phyloP scores from a whole-genome alignment of 37 sponge, comb jelly and placozoan genomes.

The Amphimedon queenslandica region DNA sequence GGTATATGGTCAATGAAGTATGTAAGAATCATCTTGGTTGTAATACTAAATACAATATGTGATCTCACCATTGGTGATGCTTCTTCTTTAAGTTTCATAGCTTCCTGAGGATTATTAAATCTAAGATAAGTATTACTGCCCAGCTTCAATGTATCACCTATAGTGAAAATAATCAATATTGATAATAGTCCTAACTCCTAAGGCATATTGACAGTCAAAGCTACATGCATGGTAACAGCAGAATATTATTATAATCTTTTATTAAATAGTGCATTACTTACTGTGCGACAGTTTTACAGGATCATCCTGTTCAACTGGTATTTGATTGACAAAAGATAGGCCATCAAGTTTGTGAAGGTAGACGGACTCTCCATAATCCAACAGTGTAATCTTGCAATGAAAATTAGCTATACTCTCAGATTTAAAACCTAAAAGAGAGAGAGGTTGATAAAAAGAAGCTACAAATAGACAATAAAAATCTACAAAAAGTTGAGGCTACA shows the following conservation, averaged over 20 bases:
- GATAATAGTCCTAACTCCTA: not conserved
- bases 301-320: not conserved
- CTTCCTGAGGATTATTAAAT: conserved; percentile 76
- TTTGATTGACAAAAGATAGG: conserved; percentile 44
- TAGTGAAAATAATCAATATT: not conserved
- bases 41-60: too few species aligned
- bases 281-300: conserved; percentile 40
- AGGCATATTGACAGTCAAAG: not conserved
- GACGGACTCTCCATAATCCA: conserved; percentile 20
- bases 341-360: conserved; percentile 46
- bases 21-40: too few species aligned
- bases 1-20: too few species aligned
- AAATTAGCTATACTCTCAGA: conserved; percentile 15
- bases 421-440: conserved; percentile 31
- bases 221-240: not conserved
- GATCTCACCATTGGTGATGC: not conserved
- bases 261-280: too few species aligned
- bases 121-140: conserved; percentile 36
- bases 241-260: not conserved
- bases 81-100: conserved; percentile 29
- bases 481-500: too few species aligned
- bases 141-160: conserved; percentile 58
- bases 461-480: too few species aligned
- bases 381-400: conserved; percentile 40
- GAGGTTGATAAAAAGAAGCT: too few species aligned